phyloP scores from a whole-genome alignment of 2,888 invertebrate genomes.

The Artemia sinica region DNA sequence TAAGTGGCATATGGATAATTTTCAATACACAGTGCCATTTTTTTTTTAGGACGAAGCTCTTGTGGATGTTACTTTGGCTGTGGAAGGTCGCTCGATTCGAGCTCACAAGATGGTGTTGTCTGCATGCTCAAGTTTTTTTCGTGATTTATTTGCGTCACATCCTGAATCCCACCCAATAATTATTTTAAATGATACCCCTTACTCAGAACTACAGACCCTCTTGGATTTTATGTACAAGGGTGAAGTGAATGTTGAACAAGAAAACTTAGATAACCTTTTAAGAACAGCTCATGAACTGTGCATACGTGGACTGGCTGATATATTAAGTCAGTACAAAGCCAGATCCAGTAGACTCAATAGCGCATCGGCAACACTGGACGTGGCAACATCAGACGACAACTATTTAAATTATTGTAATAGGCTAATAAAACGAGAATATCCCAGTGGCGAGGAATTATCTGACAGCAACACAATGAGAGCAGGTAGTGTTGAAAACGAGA shows the following conservation, averaged over 20 bases:
- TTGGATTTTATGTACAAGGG: constrained; percentile 94
- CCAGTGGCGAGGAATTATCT: background rate
- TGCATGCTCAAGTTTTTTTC: constrained; percentile 88
- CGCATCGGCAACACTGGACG: constrained; percentile 3
- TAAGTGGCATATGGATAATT: no score
- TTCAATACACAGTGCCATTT: background rate
- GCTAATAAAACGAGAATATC: background rate
- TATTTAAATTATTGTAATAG: background rate
- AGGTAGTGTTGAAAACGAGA: background rate
- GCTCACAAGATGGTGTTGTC: constrained; percentile 89
- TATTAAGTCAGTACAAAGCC: constrained; percentile 39
- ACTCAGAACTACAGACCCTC: constrained; percentile 71
- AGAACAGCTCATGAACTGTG: constrained; percentile 83
- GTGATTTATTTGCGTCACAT: constrained; percentile 78
- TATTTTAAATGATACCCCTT: constrained; percentile 82
- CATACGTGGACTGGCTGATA: constrained; percentile 80
- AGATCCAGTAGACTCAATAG: background rate
- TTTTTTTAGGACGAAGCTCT: constrained; percentile 74
- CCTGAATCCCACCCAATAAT: constrained; percentile 82
- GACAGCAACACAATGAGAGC: background rate
- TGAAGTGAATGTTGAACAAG: constrained; percentile 84
- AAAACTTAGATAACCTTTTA: constrained; percentile 71
- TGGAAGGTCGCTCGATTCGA: constrained; percentile 83
- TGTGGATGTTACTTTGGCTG: constrained; percentile 89
- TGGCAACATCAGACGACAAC: background rate